Conservation (phyloP, 1,140 invertebrate genomes). For the Himalopsyche phryganea region DNA sequence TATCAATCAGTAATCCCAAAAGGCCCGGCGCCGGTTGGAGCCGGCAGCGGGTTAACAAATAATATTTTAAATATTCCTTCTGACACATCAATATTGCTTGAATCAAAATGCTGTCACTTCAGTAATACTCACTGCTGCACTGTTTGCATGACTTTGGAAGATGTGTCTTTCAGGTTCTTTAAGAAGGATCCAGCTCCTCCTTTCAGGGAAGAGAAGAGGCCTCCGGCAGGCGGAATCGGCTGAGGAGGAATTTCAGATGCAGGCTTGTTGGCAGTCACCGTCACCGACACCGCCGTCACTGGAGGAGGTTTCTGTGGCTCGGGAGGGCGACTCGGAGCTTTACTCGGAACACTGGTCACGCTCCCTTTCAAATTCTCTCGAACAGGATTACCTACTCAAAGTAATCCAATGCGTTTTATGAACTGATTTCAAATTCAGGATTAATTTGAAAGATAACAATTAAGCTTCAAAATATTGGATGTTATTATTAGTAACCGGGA, state of each 20-base stretch:
- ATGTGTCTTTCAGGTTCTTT: constrained; percentile 94
- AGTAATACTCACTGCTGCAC: constrained; percentile 89
- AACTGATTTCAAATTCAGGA: too few species aligned
- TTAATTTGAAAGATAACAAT: too few species aligned
- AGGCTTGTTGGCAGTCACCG: constrained; percentile 37
- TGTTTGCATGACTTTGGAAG: constrained; percentile 93
- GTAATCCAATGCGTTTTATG: too few species aligned
- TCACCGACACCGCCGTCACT: constrained; percentile 11
- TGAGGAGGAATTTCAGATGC: constrained; percentile 43
- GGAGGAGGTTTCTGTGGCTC: constrained; percentile 37
- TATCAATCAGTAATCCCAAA: too few species aligned
- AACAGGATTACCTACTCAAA: neutral
- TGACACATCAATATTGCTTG: too few species aligned
- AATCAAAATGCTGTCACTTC: too few species aligned
- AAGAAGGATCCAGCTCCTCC: constrained; percentile 83
- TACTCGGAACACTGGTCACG: constrained; percentile 8
- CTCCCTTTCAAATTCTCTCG: constrained; percentile 24
- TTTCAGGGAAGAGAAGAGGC: constrained; percentile 76
- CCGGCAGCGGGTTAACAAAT: too few species aligned
- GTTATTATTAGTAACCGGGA: too few species aligned
- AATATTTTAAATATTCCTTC: too few species aligned
- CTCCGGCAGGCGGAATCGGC: constrained; percentile 41
- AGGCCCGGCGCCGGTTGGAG: too few species aligned
- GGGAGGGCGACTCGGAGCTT: constrained; percentile 37
- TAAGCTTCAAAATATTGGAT: too few species aligned